phyloP scores from a whole-genome alignment of 2,888 invertebrate species.

The Hetaerina titia region DNA sequence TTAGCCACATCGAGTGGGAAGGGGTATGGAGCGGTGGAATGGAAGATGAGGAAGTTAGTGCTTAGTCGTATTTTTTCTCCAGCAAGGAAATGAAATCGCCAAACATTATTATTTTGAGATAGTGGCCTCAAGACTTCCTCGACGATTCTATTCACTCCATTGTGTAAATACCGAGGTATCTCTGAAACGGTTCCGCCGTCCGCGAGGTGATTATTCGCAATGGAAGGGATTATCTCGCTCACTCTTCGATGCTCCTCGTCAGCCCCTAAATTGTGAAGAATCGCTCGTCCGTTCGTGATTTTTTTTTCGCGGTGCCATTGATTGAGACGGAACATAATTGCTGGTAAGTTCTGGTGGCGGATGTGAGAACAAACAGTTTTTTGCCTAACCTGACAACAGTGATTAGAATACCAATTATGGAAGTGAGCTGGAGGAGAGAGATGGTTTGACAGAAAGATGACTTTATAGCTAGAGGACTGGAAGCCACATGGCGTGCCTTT shows the following conservation, averaged over 20 bases:
- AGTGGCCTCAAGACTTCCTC: neutral
- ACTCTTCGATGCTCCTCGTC: neutral
- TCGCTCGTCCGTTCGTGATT: neutral
- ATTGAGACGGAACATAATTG: neutral
- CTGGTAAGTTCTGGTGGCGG: neutral
- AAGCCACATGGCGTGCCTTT: neutral
- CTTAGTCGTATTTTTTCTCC: neutral
- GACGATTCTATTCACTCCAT: neutral
- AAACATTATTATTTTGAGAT: neutral
- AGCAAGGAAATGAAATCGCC: neutral
- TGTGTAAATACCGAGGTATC: neutral
- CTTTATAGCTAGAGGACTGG: neutral
- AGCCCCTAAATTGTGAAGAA: neutral
- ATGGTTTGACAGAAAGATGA: neutral
- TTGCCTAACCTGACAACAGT: constrained; percentile 1
- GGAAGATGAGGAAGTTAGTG: neutral
- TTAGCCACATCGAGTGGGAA: neutral
- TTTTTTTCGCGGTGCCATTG: neutral
- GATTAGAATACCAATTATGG: constrained; percentile 11
- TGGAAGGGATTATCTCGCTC: neutral
- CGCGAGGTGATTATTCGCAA: neutral
- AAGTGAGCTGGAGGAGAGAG: neutral
- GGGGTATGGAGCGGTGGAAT: neutral
- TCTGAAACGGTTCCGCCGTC: neutral
- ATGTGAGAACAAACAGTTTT: neutral